A percentile compares a stretch with the other conserved stretches of the same genome.
Conservation (phyloP, 35 echinoderm and acorn worm species). For the Strongylocentrotus purpuratus region DNA sequence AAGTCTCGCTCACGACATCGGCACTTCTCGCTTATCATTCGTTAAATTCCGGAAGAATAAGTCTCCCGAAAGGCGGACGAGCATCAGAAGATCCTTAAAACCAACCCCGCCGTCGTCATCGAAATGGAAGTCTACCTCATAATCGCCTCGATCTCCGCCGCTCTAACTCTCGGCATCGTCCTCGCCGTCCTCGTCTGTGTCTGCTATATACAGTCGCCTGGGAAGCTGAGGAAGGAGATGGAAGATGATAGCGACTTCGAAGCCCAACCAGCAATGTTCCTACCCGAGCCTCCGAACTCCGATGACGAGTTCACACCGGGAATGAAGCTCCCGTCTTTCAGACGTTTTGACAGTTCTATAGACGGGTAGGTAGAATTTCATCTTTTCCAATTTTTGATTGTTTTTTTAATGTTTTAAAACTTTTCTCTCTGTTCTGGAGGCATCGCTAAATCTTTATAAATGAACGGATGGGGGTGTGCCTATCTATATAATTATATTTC, state of each 20-base stretch:
- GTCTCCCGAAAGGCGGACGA: too few relatives aligned
- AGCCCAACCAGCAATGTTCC: not conserved
- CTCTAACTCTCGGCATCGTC: not conserved
- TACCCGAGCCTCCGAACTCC: not conserved
- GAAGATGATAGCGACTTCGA: not conserved
- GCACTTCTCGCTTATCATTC: too few relatives aligned
- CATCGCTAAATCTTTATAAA: too few relatives aligned
- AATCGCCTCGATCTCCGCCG: slow-evolving; percentile 23
- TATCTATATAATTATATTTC: too few relatives aligned
- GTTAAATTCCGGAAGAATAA: too few relatives aligned
- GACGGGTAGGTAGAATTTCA: not conserved
- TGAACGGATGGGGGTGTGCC: too few relatives aligned
- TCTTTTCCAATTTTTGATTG: not conserved
- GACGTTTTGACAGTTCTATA: not conserved
- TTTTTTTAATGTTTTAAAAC: not conserved
- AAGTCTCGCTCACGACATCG: too few relatives aligned
- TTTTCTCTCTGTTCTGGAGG: too few relatives aligned
- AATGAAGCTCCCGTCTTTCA: not conserved
- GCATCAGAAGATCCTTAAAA: too few relatives aligned
- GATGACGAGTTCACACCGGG: not conserved
- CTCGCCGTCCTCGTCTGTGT: not conserved
- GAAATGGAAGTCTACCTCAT: not conserved
- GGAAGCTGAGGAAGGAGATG: not conserved
- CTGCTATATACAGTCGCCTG: not conserved
- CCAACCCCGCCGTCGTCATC: not conserved